These are phyloP conservation scores for Charanyca ferruginea DNA, from an alignment of 2,888 invertebrate species.

Conservation along the genomic window DNA sequence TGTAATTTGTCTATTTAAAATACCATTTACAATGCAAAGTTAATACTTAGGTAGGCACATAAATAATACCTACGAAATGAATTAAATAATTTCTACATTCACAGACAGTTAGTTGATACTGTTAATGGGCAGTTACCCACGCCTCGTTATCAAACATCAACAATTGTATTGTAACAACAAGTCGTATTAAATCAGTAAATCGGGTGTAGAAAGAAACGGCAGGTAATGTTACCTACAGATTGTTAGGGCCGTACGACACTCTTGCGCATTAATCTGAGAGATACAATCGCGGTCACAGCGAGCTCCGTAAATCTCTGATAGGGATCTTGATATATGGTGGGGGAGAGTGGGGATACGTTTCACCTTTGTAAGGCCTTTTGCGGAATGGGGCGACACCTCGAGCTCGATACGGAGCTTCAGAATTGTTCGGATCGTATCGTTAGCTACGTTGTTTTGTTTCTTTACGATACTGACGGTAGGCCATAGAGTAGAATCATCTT, in stretches of 20 bases:
- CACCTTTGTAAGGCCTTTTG: conserved; percentile 70
- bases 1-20: conserved; percentile 22
- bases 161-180: conserved; percentile 60
- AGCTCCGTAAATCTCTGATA: conserved; percentile 87
- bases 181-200: conserved; percentile 68
- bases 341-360: conserved; percentile 65
- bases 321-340: conserved; percentile 82
- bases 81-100: conserved; percentile 42
- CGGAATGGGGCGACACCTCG: conserved; percentile 67
- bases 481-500: conserved; percentile 38
- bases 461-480: conserved; percentile 45
- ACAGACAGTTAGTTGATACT: conserved; percentile 35
- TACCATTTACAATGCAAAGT: conserved; percentile 21
- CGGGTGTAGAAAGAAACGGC: conserved; percentile 70
- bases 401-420: conserved; percentile 64
- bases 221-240: conserved; percentile 78
- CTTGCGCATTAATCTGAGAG: conserved; percentile 86
- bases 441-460: conserved; percentile 61
- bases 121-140: conserved; percentile 52
- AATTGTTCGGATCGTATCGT: conserved; percentile 70
- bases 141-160: conserved; percentile 63
- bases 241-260: conserved; percentile 75
- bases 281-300: conserved; percentile 83
- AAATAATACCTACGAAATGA: conserved; percentile 26
- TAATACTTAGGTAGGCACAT: conserved; percentile 15